Percentiles rank a stretch among this genome's conserved stretches.
Conservation (phyloP, 2,888 invertebrate genomes). For the Acutogordius australiensis region DNA sequence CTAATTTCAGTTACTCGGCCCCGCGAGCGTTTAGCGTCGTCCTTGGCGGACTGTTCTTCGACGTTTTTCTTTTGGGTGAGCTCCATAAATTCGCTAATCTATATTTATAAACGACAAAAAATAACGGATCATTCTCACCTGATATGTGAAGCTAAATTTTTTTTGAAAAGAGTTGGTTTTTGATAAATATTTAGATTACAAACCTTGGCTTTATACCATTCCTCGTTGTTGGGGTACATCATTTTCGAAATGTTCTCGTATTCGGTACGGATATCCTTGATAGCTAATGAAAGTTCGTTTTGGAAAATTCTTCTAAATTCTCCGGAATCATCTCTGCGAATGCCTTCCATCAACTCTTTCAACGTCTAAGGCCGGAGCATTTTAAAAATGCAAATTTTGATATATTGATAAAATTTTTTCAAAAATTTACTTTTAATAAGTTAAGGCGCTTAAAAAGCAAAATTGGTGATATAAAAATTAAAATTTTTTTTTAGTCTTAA, state of each 20-base stretch:
- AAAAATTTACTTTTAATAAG: too few relatives aligned
- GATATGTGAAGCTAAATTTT: too few relatives aligned
- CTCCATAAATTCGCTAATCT: conserved; percentile 12
- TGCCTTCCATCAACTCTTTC: conserved; percentile 10
- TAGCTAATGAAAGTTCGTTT: conserved; percentile 27
- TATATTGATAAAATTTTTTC: too few relatives aligned
- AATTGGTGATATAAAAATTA: too few relatives aligned
- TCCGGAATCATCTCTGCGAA: conserved; percentile 16
- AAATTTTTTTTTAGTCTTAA: too few relatives aligned
- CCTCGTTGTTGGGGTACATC: conserved; percentile 27
- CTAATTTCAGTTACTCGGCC: conserved; percentile 11
- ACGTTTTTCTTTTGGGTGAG: conserved; percentile 11
- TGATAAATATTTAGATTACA: too few relatives aligned
- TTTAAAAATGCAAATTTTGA: too few relatives aligned
- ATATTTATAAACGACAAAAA: too few relatives aligned
- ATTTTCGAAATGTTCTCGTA: conserved; percentile 26
- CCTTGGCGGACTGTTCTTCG: conserved; percentile 7
- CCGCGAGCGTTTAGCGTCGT: conserved; percentile 7
- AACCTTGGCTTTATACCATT: conserved; percentile 29
- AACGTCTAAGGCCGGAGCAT: too few relatives aligned
- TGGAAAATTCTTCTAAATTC: conserved; percentile 24
- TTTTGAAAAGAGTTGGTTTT: too few relatives aligned
- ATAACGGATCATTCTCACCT: too few relatives aligned
- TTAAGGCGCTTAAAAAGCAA: too few relatives aligned
- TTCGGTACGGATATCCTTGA: conserved; percentile 28